Evolutionary conservation across 2,113 vertebrate genomes (phyloP).

Genomic region (Ginglymostoma cirratum): DNA sequence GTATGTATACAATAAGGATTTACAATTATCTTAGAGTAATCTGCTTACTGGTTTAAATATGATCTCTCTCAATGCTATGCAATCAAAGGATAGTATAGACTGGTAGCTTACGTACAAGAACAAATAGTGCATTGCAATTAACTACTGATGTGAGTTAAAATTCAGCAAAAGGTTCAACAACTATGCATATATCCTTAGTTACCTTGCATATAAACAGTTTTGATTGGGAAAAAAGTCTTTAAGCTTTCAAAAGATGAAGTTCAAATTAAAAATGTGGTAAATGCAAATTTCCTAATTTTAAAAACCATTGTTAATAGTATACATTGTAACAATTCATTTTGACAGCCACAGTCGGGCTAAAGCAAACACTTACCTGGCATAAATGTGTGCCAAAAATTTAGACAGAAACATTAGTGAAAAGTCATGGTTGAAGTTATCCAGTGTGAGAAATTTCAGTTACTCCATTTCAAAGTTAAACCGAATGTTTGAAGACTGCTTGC

Average conservation of each 20-base stretch:
- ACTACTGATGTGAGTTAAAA: not conserved
- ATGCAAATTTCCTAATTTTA: not conserved
- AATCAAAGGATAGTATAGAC: not conserved
- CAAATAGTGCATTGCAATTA: not conserved
- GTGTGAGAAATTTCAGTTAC: not conserved
- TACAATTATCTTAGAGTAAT: conserved; percentile 3
- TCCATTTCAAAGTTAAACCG: not conserved
- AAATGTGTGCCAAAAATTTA: not conserved
- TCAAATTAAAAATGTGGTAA: not conserved
- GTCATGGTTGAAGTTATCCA: not conserved
- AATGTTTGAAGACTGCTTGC: not conserved
- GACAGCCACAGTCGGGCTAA: not conserved
- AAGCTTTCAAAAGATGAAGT: not conserved
- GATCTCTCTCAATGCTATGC: not conserved
- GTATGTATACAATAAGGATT: not conserved
- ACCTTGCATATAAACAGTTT: not conserved
- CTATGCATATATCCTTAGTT: not conserved
- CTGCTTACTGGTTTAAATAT: not conserved
- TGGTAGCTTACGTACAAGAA: not conserved
- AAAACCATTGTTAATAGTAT: not conserved
- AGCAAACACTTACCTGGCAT: not conserved
- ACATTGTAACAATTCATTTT: not conserved
- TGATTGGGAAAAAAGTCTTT: not conserved
- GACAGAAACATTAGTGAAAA: not conserved
- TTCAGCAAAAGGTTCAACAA: not conserved